These are phyloP conservation scores for Brachyalestes nurse DNA, from an alignment of 2,797 vertebrate species.

Conservation along the genomic window DNA sequence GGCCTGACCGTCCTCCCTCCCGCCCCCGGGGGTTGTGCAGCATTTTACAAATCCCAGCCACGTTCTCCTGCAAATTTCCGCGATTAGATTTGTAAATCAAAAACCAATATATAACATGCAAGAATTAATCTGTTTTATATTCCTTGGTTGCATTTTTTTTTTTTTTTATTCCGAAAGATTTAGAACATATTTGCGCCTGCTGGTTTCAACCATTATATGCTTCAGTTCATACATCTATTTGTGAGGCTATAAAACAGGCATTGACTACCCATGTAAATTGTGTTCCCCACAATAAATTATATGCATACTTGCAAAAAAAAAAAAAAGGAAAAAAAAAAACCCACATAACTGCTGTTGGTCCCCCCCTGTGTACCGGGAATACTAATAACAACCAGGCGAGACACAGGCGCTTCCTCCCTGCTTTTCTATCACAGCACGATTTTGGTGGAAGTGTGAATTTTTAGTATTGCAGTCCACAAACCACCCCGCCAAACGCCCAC, in stretches of 20 bases:
- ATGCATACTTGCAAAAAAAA: slow-evolving; percentile 97
- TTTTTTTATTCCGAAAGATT: slow-evolving; percentile 96
- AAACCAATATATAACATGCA: slow-evolving; percentile 95
- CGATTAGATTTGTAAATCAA: slow-evolving; percentile 98
- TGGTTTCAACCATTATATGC: slow-evolving; percentile 98
- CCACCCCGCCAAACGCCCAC: slow-evolving; percentile 23
- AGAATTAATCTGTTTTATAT: slow-evolving; percentile 98
- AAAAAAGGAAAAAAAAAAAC: slow-evolving; percentile 77
- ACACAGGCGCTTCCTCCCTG: slow-evolving; percentile 71
- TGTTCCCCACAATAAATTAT: slow-evolving; percentile 99
- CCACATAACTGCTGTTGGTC: slow-evolving; percentile 94
- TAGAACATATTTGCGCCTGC: slow-evolving; percentile 98
- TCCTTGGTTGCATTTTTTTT: slow-evolving; percentile 93
- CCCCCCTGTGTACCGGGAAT: slow-evolving; percentile 89
- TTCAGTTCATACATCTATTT: slow-evolving; percentile 99
- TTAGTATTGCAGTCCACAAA: slow-evolving; percentile 58
- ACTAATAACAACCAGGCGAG: slow-evolving; percentile 86
- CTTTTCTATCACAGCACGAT: slow-evolving; percentile 71
- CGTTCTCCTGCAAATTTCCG: slow-evolving; percentile 83
- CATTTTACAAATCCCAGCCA: slow-evolving; percentile 73
- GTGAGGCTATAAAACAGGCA: slow-evolving; percentile 99
- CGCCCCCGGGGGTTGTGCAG: slow-evolving; percentile 40
- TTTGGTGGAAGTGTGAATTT: slow-evolving; percentile 71
- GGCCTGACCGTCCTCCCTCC: slow-evolving; percentile 36
- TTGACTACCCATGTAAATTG: slow-evolving; percentile 99